Evolutionary conservation across 2,888 invertebrate species (phyloP).

Genomic region (Polymixis lichenea): DNA sequence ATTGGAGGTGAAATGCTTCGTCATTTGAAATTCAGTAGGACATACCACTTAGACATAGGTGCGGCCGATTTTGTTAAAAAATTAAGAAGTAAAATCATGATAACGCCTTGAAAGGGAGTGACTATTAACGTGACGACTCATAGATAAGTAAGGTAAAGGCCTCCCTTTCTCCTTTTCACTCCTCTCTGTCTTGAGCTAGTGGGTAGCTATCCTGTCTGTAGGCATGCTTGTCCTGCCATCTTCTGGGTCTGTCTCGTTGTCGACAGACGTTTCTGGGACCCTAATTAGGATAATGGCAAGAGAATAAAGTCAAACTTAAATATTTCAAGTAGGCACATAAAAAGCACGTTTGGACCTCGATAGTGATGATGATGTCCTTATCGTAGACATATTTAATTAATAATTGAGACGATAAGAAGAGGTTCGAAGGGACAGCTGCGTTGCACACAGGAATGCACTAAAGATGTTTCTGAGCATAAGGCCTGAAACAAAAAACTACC

Average conservation of each 20-base stretch:
- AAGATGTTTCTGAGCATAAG: not conserved
- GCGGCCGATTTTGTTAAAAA: not conserved
- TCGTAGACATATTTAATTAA: not conserved
- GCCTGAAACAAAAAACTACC: conserved; percentile 7
- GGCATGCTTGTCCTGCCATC: too few species aligned
- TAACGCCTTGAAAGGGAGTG: too few species aligned
- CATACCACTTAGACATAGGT: not conserved
- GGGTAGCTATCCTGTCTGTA: too few species aligned
- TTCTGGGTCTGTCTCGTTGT: too few species aligned
- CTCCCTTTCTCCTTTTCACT: too few species aligned
- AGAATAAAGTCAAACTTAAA: too few species aligned
- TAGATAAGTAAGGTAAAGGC: too few species aligned
- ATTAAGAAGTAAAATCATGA: not conserved
- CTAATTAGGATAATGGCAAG: too few species aligned
- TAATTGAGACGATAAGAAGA: not conserved
- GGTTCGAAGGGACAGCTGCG: conserved; percentile 11
- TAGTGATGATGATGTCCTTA: not conserved
- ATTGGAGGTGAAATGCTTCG: conserved; percentile 26
- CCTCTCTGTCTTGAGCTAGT: too few species aligned
- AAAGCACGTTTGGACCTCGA: not conserved
- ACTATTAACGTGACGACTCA: too few species aligned
- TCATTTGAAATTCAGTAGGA: conserved; percentile 17
- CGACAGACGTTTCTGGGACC: too few species aligned
- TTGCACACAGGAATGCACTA: conserved; percentile 11
- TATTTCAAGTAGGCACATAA: too few species aligned